Base-by-base conservation (phyloP, 2,888 invertebrate species). In the Mesorhabditis spiculigera region DNA sequence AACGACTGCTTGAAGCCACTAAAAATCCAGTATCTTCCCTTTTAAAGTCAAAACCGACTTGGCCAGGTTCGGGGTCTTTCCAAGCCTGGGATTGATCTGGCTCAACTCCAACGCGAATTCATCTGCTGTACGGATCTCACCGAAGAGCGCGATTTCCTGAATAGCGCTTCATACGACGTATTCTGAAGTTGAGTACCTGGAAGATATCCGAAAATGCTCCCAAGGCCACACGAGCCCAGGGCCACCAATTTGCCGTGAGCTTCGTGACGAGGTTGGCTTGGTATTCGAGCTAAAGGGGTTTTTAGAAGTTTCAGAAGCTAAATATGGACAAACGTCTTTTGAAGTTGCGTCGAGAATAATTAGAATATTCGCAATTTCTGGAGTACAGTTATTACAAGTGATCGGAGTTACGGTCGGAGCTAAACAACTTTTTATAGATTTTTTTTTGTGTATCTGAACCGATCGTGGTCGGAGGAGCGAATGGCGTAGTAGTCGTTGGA, bases 1-100 rank as follows among this genome's bases (percentile, higher is more conserved):
- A 50, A n/a, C 58, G 58, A 13, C n/a, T 50, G 8, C 58, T 50
- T 50, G 58, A 50, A 50, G 58, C 58, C 58, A 50, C 58, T 50
- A 50, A 50, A 50, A 50, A 13, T 50, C 3, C 8, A 2, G 28
- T 1, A 3, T 28, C 28, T 3, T 28, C 1, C 3, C 1, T 28
- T 28, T 28, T 3, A 3, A 1, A 28, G 28, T 28, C 28, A 28
- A 28, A 28, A 28, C 28, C 28, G 1, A 28, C 28, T 28, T 28
- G 28, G 28, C 28, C 28, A 28, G 28, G 28, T 28, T 28, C 28
- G 28, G 28, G 1, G 28, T 28, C 3, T 28, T 28, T 28, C 28
- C 28, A 3, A 28, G 28, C 28, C 28, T 28, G 28, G 28, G 28
- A 28, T 28, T 28, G 28, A 28, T 28, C 28, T 28, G 28, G 28